phyloP scores from a whole-genome alignment of 1,140 invertebrate species.

The Homarus americanus region DNA sequence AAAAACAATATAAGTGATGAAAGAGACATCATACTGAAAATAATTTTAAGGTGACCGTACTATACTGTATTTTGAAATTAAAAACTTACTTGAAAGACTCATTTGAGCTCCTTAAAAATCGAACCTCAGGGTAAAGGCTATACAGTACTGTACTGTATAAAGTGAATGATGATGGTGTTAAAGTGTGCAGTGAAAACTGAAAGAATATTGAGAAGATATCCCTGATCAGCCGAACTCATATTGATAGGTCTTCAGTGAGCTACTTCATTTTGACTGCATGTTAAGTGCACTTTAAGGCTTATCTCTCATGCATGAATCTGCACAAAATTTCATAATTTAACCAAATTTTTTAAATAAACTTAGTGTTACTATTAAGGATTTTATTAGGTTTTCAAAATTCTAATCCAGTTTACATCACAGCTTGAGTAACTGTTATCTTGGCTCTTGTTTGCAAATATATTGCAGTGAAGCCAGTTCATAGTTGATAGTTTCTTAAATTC shows the following conservation, averaged over 20 bases:
- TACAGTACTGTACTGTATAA: background rate
- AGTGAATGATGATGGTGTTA: background rate
- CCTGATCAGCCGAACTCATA: background rate
- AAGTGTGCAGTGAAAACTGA: background rate
- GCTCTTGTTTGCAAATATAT: too few species aligned
- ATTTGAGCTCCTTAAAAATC: background rate
- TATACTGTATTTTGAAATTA: background rate
- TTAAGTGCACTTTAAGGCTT: background rate
- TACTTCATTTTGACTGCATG: background rate
- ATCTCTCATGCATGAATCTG: background rate
- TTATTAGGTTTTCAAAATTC: too few species aligned
- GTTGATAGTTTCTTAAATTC: too few species aligned
- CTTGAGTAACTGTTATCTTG: too few species aligned
- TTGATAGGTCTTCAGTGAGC: background rate
- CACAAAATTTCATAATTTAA: background rate
- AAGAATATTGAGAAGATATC: background rate
- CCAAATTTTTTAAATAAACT: too few species aligned
- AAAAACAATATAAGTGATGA: background rate
- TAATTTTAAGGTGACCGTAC: background rate
- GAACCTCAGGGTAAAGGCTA: background rate
- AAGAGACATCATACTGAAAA: background rate
- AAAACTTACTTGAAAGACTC: background rate
- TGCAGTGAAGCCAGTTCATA: too few species aligned
- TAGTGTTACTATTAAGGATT: too few species aligned
- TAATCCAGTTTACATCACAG: too few species aligned